Conservation (phyloP, 2,797 vertebrate genomes). For the Coluber constrictor region DNA sequence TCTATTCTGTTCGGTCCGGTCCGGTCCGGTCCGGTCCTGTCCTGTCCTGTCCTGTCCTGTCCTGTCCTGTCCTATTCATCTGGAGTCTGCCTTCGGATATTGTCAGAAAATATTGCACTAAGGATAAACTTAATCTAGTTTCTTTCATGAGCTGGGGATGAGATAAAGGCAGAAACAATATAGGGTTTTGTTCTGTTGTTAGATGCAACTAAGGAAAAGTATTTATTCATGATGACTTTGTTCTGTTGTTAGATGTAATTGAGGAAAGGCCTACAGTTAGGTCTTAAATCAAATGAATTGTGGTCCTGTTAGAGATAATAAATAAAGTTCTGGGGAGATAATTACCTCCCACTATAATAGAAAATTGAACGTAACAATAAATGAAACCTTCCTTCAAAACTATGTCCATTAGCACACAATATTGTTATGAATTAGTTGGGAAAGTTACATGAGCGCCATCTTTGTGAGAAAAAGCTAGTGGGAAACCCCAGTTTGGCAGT, state of each 20-base stretch:
- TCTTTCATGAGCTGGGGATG: background rate
- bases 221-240: background rate
- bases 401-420: background rate
- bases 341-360: background rate
- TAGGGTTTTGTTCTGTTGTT: background rate
- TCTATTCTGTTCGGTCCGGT: background rate
- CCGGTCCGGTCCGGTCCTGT: no score
- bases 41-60: background rate
- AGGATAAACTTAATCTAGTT: background rate
- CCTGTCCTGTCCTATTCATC: background rate
- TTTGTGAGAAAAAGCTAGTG: background rate
- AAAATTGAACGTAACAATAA: background rate
- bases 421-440: background rate
- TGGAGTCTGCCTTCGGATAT: background rate
- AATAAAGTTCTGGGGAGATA: background rate
- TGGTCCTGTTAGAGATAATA: background rate
- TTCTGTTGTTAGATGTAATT: background rate
- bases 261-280: background rate
- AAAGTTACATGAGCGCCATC: background rate
- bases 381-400: background rate
- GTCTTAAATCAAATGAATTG: background rate
- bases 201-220: background rate
- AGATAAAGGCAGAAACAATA: background rate
- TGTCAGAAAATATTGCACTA: background rate
- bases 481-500: background rate